Conservation (phyloP, 2,113 vertebrate genomes). For the Apeltes quadracus region DNA sequence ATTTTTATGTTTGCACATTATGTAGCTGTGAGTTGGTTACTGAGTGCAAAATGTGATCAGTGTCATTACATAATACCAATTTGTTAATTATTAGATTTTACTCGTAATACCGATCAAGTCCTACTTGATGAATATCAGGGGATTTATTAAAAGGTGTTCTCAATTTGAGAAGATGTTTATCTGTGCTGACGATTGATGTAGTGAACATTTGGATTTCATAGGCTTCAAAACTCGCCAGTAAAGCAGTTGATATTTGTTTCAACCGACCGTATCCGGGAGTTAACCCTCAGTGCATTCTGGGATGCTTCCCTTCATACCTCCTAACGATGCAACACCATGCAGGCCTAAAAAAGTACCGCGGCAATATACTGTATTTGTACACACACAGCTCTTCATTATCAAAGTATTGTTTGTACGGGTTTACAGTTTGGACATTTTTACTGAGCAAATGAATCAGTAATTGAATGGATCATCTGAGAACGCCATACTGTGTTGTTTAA, state of each 20-base stretch:
- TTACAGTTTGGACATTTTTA: neutral
- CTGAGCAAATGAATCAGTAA: neutral
- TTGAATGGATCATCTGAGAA: neutral
- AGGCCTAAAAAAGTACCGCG: neutral
- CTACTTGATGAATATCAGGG: neutral
- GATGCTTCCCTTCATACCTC: neutral
- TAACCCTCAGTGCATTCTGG: neutral
- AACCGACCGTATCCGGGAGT: neutral
- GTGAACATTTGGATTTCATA: neutral
- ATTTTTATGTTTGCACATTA: neutral
- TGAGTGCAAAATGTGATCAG: neutral
- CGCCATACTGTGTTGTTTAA: neutral
- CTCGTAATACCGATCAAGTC: neutral
- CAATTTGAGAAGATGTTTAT: neutral
- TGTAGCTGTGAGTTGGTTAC: neutral
- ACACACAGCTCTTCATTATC: neutral
- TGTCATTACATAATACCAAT: neutral
- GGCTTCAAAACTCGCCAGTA: neutral
- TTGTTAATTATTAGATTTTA: neutral
- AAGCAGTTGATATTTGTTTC: neutral
- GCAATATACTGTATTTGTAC: neutral
- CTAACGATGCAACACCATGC: neutral
- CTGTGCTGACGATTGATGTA: neutral
- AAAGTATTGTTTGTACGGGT: neutral
- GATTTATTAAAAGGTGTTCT: neutral